A percentile compares a stretch with the other conserved stretches of the same genome.
Conservation (phyloP, 2,888 invertebrate genomes). For the Drosophila cyrtoloma region DNA sequence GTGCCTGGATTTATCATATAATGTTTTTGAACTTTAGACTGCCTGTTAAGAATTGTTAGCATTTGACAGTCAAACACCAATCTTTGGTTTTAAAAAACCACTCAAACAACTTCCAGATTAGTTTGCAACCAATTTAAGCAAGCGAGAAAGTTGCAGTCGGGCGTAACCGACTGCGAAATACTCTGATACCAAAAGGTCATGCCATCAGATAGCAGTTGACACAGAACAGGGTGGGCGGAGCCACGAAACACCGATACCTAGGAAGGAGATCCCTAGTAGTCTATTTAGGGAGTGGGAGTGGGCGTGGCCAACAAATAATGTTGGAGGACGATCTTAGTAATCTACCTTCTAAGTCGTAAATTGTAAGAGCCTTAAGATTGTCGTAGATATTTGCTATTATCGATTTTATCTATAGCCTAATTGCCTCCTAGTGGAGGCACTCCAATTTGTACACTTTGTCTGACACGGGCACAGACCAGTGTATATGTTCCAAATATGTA, state of each 20-base stretch:
- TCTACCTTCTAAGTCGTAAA: too few species aligned
- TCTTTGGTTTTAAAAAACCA: not conserved
- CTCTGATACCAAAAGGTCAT: not conserved
- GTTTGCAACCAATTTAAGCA: not conserved
- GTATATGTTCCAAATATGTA: not conserved
- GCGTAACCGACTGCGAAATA: not conserved
- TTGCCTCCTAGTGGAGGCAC: too few species aligned
- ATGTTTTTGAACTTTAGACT: not conserved
- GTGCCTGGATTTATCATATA: not conserved
- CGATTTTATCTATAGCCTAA: too few species aligned
- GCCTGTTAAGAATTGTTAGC: not conserved
- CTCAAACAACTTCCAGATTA: not conserved
- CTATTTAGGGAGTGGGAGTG: not conserved
- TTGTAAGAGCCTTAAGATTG: too few species aligned
- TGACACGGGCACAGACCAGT: too few species aligned
- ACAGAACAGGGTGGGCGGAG: not conserved
- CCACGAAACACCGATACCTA: not conserved
- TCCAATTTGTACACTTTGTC: too few species aligned
- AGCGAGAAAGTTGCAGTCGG: not conserved
- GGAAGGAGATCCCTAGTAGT: not conserved
- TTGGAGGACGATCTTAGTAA: not conserved
- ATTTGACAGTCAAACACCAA: not conserved
- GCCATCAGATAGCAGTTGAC: not conserved
- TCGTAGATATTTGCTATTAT: too few species aligned
- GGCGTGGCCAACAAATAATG: too few species aligned